These are phyloP conservation scores for Ammodytes dubius DNA, from an alignment of 2,113 vertebrate genomes.

Conservation along the genomic window DNA sequence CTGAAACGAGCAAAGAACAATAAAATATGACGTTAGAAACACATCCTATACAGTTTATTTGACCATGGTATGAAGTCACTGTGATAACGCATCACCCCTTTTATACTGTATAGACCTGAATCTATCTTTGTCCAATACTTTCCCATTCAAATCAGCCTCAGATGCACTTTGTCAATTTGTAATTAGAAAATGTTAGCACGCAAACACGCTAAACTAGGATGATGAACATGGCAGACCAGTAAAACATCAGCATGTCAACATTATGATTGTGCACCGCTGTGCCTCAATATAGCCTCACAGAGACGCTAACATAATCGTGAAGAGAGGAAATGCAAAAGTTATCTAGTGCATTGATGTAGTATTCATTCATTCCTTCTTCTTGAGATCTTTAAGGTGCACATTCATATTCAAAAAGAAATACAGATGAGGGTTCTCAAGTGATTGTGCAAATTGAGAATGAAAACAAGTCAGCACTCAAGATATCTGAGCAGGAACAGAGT, in stretches of 20 bases:
- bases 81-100: no score
- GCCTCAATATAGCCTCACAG: no score
- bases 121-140: background rate
- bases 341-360: background rate
- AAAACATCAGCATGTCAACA: background rate
- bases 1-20: background rate
- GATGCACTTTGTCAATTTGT: background rate
- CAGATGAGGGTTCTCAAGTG: background rate
- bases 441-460: background rate
- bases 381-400: background rate
- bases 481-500: constrained; percentile 4
- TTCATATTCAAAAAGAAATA: constrained; percentile 5
- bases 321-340: background rate
- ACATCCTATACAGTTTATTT: background rate
- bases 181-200: background rate
- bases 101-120: background rate
- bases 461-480: constrained; percentile 35
- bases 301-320: background rate
- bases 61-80: background rate
- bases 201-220: background rate
- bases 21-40: no score
- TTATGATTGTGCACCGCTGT: background rate
- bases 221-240: background rate
- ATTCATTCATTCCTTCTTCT: constrained; percentile 1
- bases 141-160: background rate